Percentiles rank a stretch among this genome's conserved stretches.
phyloP scores from a whole-genome alignment of 2,888 invertebrate species.

The Lepidocyrtinus sp. region DNA sequence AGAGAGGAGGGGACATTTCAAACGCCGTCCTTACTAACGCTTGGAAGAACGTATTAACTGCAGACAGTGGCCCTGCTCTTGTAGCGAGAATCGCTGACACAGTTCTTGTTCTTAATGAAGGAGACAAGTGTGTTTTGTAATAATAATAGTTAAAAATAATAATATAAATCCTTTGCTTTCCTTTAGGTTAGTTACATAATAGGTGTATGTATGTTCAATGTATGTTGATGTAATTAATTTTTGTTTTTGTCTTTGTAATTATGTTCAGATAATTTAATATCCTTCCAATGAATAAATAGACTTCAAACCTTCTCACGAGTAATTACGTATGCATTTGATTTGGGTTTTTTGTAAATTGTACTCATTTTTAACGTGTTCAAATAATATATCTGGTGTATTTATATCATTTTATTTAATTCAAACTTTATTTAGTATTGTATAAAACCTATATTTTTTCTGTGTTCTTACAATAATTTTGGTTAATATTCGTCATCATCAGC shows the following conservation, averaged over 20 bases:
- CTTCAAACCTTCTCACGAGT: not conserved
- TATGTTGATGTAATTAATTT: conserved; percentile 12
- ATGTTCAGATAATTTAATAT: not conserved
- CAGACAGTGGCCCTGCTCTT: conserved; percentile 64
- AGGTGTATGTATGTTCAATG: not conserved
- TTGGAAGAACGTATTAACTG: conserved; percentile 42
- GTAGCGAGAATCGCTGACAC: conserved; percentile 62
- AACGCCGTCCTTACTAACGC: conserved; percentile 48
- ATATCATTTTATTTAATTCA: no score
- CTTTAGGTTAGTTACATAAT: no score
- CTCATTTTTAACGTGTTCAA: no score
- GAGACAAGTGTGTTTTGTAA: conserved; percentile 58
- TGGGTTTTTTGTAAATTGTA: not conserved
- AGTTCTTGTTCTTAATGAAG: conserved; percentile 62
- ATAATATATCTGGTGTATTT: no score
- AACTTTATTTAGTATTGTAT: no score
- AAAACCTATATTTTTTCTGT: no score
- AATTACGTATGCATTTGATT: not conserved
- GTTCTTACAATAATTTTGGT: no score
- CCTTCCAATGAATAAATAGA: not conserved
- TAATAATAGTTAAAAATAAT: no score
- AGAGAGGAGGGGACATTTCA: conserved; percentile 51
- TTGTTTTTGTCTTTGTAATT: not conserved
- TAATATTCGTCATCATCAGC: conserved; percentile 64
- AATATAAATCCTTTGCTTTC: no score